Conservation (phyloP, 2,888 invertebrate species). For the Brachyptera risi region DNA sequence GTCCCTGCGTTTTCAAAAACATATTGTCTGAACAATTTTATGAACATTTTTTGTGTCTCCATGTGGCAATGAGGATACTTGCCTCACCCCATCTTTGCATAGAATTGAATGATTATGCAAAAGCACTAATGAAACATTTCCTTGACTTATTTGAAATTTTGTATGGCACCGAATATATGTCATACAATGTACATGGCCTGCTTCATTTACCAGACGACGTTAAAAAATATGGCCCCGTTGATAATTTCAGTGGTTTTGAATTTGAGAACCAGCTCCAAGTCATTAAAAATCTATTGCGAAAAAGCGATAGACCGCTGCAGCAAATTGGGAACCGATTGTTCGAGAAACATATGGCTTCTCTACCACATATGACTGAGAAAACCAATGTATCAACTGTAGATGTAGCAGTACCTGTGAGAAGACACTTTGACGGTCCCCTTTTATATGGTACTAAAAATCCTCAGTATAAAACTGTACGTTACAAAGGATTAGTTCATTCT, state of each 20-base stretch:
- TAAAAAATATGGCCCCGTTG: slow-evolving; percentile 31
- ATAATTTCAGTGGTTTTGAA: slow-evolving; percentile 33
- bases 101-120: slow-evolving; percentile 27
- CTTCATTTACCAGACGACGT: slow-evolving; percentile 36
- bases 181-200: slow-evolving; percentile 36
- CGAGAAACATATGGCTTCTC: neutral
- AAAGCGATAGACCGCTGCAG: slow-evolving; percentile 22
- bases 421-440: slow-evolving; percentile 6
- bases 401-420: neutral
- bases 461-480: neutral
- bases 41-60: slow-evolving; percentile 2
- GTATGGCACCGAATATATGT: slow-evolving; percentile 32
- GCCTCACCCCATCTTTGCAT: slow-evolving; percentile 7
- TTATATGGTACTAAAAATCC: slow-evolving; percentile 7
- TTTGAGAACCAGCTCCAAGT: slow-evolving; percentile 34
- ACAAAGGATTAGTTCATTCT: neutral
- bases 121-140: slow-evolving; percentile 32
- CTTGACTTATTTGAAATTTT: slow-evolving; percentile 33
- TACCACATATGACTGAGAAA: neutral
- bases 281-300: slow-evolving; percentile 24
- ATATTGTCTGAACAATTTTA: slow-evolving; percentile 10
- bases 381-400: neutral
- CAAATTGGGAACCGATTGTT: slow-evolving; percentile 15
- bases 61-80: slow-evolving; percentile 9
- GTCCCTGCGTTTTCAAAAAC: neutral